Evolutionary conservation across 30 jellyfish, hydroid and myxozoan species (phyloP).

Genomic region (Phacellophora camtschatica): DNA sequence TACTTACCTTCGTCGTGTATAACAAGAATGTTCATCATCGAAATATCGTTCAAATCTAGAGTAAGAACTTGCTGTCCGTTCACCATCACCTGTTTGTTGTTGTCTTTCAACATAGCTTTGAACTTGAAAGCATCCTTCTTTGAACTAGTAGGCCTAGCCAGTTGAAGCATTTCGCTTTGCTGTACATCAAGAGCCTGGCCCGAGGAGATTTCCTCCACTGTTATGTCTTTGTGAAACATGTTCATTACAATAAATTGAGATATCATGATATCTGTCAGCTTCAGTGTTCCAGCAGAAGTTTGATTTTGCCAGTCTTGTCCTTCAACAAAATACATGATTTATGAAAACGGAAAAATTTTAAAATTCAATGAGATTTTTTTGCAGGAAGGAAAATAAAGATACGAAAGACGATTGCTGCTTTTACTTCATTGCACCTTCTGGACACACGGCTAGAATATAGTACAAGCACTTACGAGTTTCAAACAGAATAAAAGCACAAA

Average conservation of each 20-base stretch:
- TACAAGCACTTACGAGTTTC: too few relatives aligned
- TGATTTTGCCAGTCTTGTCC: slow-evolving; percentile 88
- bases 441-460: too few relatives aligned
- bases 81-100: slow-evolving; percentile 55
- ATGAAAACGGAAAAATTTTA: too few relatives aligned
- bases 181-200: slow-evolving; percentile 70
- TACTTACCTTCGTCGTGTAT: slow-evolving; percentile 85
- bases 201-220: slow-evolving; percentile 71
- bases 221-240: slow-evolving; percentile 86
- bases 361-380: too few relatives aligned
- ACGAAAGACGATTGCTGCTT: too few relatives aligned
- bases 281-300: slow-evolving; percentile 62
- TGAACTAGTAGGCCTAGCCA: slow-evolving; percentile 66
- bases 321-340: too few relatives aligned
- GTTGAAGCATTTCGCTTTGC: slow-evolving; percentile 85
- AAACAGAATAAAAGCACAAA: too few relatives aligned
- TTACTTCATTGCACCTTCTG: too few relatives aligned
- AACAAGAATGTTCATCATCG: slow-evolving; percentile 76
- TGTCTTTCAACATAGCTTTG: slow-evolving; percentile 53
- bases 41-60: slow-evolving; percentile 49
- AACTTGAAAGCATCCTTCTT: slow-evolving; percentile 63
- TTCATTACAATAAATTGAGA: slow-evolving; percentile 77
- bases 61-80: slow-evolving; percentile 72
- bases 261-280: slow-evolving; percentile 52
- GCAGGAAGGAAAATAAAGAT: too few relatives aligned